phyloP scores from a whole-genome alignment of 2,888 invertebrate species.

The Plebejus melissa region DNA sequence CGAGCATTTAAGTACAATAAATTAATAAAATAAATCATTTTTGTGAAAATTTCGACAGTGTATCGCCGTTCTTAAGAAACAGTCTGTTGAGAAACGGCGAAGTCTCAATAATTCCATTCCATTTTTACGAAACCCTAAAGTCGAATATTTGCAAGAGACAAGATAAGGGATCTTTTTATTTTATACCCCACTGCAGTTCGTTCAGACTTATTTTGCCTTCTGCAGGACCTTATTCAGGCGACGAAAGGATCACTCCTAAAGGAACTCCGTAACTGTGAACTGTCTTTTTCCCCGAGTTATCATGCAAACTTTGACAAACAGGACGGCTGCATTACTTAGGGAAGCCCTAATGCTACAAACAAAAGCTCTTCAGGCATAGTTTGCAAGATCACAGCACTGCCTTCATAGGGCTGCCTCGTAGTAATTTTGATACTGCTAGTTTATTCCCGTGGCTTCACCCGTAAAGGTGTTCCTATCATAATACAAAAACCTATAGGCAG shows the following conservation, averaged over 20 bases:
- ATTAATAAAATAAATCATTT: not conserved
- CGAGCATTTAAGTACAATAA: not conserved
- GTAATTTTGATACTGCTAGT: not conserved
- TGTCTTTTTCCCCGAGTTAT: slow-evolving; percentile 14
- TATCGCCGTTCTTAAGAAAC: not conserved
- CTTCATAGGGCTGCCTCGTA: slow-evolving; percentile 1
- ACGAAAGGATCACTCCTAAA: not conserved
- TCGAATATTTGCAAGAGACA: not conserved
- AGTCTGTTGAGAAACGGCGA: not conserved
- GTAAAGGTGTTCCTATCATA: not conserved
- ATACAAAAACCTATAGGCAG: no score
- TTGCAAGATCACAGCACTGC: slow-evolving; percentile 20
- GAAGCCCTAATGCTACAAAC: slow-evolving; percentile 16
- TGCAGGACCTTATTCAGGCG: not conserved
- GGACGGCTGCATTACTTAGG: slow-evolving; percentile 24
- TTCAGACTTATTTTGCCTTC: not conserved
- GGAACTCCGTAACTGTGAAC: not conserved
- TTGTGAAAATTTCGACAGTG: not conserved
- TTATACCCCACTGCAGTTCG: not conserved
- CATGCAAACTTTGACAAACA: slow-evolving; percentile 24
- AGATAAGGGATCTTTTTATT: slow-evolving; percentile 10
- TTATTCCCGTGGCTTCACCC: not conserved
- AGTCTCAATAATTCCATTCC: not conserved
- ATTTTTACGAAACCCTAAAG: not conserved
- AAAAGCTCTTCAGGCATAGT: slow-evolving; percentile 23